These are phyloP conservation scores for Leucoraja erinaceus DNA, from an alignment of 2,113 vertebrate species.

Conservation along the genomic window DNA sequence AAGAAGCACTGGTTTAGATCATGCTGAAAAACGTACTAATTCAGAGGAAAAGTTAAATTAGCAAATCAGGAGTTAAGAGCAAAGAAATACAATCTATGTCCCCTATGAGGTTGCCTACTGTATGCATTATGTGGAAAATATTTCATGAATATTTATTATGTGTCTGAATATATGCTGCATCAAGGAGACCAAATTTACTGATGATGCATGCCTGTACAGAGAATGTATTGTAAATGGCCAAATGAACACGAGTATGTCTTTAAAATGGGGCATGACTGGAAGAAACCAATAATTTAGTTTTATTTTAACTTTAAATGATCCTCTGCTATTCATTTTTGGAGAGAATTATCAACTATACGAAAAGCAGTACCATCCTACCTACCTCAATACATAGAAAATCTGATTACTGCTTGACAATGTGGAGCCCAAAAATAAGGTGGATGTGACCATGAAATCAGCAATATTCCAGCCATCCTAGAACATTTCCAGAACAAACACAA, in stretches of 20 bases:
- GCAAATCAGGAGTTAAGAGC: too few relatives aligned
- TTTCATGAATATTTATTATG: not conserved
- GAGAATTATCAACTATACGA: not conserved
- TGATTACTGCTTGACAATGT: not conserved
- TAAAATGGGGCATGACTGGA: not conserved
- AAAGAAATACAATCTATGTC: too few relatives aligned
- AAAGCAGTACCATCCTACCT: not conserved
- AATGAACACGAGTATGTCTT: not conserved
- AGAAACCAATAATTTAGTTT: not conserved
- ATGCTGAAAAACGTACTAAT: not conserved
- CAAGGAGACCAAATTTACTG: not conserved
- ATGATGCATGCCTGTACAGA: not conserved
- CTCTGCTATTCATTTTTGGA: not conserved
- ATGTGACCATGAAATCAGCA: not conserved
- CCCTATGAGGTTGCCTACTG: not conserved
- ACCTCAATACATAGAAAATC: slow-evolving; percentile 12
- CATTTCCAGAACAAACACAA: not conserved
- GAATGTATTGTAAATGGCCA: not conserved
- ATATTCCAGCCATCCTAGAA: slow-evolving; percentile 26
- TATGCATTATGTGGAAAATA: not conserved
- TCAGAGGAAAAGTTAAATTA: not conserved
- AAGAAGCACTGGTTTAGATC: not conserved
- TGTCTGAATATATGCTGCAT: not conserved
- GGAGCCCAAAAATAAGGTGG: slow-evolving; percentile 3
- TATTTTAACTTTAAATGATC: not conserved